Conservation (phyloP, 1,140 invertebrate species). For the Choristoneura fumiferana region DNA sequence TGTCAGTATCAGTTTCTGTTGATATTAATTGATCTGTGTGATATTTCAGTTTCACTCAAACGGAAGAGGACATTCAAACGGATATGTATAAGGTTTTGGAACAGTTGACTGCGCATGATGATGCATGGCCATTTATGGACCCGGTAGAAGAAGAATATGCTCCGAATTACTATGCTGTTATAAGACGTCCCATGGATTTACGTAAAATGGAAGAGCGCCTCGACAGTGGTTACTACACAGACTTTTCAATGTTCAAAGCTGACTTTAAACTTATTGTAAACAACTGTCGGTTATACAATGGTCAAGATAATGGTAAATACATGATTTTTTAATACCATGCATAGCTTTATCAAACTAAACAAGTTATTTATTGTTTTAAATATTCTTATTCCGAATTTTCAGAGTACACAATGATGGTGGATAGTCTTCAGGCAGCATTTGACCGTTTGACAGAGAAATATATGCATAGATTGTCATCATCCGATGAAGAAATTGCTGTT, state of each 20-base stretch:
- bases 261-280: slow-evolving; percentile 95
- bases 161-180: slow-evolving; percentile 90
- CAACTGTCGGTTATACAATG: slow-evolving; percentile 95
- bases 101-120: slow-evolving; percentile 89
- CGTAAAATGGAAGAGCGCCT: slow-evolving; percentile 93
- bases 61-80: slow-evolving; percentile 89
- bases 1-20: no score
- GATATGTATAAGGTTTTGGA: slow-evolving; percentile 94
- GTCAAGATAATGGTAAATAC: slow-evolving; percentile 90
- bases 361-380: background rate
- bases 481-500: slow-evolving; percentile 86
- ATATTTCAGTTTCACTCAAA: slow-evolving; percentile 83
- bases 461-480: slow-evolving; percentile 88
- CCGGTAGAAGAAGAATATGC: slow-evolving; percentile 95
- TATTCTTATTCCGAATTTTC: slow-evolving; percentile 40
- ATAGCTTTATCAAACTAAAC: no score
- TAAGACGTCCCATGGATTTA: slow-evolving; percentile 91
- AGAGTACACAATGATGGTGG: slow-evolving; percentile 95
- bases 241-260: slow-evolving; percentile 88
- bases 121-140: slow-evolving; percentile 95
- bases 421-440: slow-evolving; percentile 88
- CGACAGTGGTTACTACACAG: slow-evolving; percentile 88
- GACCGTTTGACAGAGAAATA: slow-evolving; percentile 88
- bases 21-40: slow-evolving; percentile 5
- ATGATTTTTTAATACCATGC: no score